These are phyloP conservation scores for Ericerus pela DNA, from an alignment of 1,140 invertebrate genomes.

Conservation along the genomic window DNA sequence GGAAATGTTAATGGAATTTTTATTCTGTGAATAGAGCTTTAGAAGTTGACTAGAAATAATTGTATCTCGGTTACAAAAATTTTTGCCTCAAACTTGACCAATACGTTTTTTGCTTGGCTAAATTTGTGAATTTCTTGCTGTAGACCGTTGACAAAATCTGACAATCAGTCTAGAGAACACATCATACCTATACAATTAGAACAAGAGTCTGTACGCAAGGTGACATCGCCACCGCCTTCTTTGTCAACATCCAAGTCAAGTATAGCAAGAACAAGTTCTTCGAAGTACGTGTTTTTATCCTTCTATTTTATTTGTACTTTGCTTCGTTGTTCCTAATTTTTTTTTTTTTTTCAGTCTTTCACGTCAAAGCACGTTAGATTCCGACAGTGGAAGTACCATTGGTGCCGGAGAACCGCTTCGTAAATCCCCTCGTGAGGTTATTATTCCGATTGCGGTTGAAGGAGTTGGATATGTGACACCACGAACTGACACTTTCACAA, in stretches of 20 bases:
- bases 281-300: no score
- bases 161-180: constrained; percentile 32
- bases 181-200: constrained; percentile 41
- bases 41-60: no score
- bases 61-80: no score
- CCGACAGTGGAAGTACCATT: constrained; percentile 43
- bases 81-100: no score
- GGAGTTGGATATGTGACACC: constrained; percentile 72
- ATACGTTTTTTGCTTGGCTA: no score
- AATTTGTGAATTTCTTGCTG: constrained; percentile 7
- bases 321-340: no score
- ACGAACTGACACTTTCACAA: constrained; percentile 38
- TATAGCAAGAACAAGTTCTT: not conserved
- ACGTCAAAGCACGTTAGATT: constrained; percentile 51
- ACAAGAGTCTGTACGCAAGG: no score
- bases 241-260: constrained; percentile 23
- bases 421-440: constrained; percentile 74
- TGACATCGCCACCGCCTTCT: no score
- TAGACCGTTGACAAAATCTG: constrained; percentile 23
- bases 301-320: no score
- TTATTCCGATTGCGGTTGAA: constrained; percentile 82
- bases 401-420: constrained; percentile 49
- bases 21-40: no score
- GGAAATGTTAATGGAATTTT: no score
- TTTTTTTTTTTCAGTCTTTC: no score